A percentile compares a stretch with the other conserved stretches of the same genome.
Conservation (phyloP, 2,888 invertebrate genomes). For the Pterobdella sp. region DNA sequence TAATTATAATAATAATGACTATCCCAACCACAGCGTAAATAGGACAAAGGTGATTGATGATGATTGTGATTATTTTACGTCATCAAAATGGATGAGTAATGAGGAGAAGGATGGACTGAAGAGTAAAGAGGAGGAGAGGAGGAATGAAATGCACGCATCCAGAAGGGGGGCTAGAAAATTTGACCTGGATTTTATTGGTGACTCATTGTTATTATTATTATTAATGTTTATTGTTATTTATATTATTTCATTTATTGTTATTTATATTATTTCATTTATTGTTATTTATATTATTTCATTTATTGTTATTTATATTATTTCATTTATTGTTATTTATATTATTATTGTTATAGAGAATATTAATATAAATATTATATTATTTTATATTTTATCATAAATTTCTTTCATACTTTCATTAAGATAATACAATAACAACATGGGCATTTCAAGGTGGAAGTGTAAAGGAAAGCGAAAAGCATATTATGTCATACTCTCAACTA, state of each 20-base stretch:
- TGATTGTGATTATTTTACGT: constrained; percentile 77
- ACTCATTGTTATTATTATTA: no score
- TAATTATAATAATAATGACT: background rate
- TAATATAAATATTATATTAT: no score
- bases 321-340: no score
- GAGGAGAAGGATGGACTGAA: constrained; percentile 63
- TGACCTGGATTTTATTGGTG: constrained; percentile 64
- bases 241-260: no score
- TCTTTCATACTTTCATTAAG: no score
- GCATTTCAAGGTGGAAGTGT: background rate
- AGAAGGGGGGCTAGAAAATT: constrained; percentile 61
- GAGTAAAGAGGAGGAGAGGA: constrained; percentile 62
- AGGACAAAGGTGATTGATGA: constrained; percentile 77
- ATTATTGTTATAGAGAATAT: no score
- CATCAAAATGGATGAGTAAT: constrained; percentile 70
- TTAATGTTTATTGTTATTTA: no score
- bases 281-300: no score
- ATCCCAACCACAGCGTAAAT: constrained; percentile 57
- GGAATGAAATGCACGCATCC: constrained; percentile 64
- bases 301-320: no score
- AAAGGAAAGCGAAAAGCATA: background rate
- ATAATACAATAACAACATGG: no score
- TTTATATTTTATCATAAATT: no score
- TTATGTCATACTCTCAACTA: background rate
- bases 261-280: no score